Percentiles rank a stretch among this genome's conserved stretches.
Conservation (phyloP, 2,113 vertebrate species). For the human (Homo sapiens) region DNA sequence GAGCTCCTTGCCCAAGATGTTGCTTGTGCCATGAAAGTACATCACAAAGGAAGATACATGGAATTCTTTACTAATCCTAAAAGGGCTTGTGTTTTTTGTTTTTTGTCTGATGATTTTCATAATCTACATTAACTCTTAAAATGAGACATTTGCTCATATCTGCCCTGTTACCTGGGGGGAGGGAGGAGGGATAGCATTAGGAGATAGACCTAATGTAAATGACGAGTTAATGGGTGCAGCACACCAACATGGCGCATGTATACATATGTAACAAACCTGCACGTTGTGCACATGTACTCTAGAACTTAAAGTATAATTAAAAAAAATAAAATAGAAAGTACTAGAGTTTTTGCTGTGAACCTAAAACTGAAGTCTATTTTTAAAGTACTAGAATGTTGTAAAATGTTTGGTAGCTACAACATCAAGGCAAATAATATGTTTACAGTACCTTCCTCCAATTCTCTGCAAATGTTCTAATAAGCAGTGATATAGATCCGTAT, state of each 20-base stretch:
- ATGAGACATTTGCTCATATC: conserved; percentile 13
- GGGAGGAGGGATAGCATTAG: too few relatives aligned
- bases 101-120: neutral
- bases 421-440: conserved; percentile 58
- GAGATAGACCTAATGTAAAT: too few relatives aligned
- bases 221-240: too few relatives aligned
- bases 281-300: too few relatives aligned
- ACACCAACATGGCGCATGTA: too few relatives aligned
- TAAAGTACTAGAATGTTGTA: neutral
- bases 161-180: neutral
- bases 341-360: conserved; percentile 5
- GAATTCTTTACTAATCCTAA: conserved; percentile 22
- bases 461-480: conserved; percentile 92
- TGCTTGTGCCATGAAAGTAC: conserved; percentile 8
- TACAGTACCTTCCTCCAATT: conserved; percentile 90
- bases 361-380: neutral
- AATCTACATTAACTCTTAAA: neutral
- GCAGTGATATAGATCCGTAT: conserved; percentile 90
- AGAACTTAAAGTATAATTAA: neutral
- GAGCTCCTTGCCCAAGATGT: neutral
- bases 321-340: neutral
- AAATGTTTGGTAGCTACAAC: conserved; percentile 42
- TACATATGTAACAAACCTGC: too few relatives aligned
- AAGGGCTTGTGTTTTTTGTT: neutral
- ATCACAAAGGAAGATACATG: neutral